Percentiles rank a stretch among this genome's conserved stretches.
phyloP scores from a whole-genome alignment of 2,113 vertebrate species.

The Zootoca vivipara region DNA sequence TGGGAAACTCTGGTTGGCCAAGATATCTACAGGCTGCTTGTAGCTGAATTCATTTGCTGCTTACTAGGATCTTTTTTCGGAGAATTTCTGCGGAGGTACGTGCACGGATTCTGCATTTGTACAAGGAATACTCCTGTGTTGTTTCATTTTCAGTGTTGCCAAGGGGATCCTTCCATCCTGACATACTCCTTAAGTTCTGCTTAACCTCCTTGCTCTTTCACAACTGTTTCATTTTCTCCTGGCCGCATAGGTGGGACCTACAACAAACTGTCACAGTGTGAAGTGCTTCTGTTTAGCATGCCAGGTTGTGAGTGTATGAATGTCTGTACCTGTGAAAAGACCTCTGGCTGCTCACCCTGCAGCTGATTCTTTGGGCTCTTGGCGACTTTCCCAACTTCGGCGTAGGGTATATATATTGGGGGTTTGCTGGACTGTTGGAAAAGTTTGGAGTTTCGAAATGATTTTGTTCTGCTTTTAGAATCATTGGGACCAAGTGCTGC shows the following conservation, averaged over 20 bases:
- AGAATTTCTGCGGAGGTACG: conserved; percentile 92
- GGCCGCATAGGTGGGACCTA: too few species aligned
- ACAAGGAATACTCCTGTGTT: neutral
- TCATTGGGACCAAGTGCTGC: conserved; percentile 81
- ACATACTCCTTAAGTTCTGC: neutral
- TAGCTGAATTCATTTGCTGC: conserved; percentile 92
- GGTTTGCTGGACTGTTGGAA: neutral
- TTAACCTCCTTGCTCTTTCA: too few species aligned
- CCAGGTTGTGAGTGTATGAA: too few species aligned
- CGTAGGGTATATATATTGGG: neutral
- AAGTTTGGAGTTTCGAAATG: neutral
- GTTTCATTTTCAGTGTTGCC: neutral
- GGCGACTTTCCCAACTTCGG: neutral
- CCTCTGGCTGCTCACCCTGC: neutral
- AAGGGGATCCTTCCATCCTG: neutral
- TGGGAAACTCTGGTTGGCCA: conserved; percentile 94
- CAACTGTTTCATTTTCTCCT: too few species aligned
- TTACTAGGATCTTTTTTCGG: conserved; percentile 90
- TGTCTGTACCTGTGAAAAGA: too few species aligned
- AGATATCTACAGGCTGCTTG: conserved; percentile 89
- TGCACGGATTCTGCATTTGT: neutral
- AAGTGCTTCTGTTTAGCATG: too few species aligned
- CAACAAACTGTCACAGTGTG: too few species aligned
- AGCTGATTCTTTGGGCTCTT: neutral
- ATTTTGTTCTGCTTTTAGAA: conserved; percentile 65